These are phyloP conservation scores for Ahaetulla prasina DNA, from an alignment of 2,113 vertebrate species.

Conservation along the genomic window DNA sequence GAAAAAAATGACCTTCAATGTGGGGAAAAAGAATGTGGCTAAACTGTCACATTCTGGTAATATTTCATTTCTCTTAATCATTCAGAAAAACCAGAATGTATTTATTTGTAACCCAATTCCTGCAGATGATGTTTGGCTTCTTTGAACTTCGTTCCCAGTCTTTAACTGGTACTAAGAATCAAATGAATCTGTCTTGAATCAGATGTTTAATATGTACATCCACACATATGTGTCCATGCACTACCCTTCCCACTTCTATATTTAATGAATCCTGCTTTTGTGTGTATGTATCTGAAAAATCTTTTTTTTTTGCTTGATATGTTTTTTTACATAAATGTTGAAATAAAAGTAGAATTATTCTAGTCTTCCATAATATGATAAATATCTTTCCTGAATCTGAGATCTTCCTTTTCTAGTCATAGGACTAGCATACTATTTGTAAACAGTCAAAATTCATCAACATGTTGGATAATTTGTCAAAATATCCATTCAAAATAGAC, in stretches of 20 bases:
- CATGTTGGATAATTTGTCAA: background rate
- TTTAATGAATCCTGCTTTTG: background rate
- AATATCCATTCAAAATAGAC: background rate
- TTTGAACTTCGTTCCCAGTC: background rate
- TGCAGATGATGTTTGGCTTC: background rate
- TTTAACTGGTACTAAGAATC: background rate
- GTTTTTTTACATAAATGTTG: slow-evolving; percentile 23
- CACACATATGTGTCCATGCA: background rate
- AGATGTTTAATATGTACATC: background rate
- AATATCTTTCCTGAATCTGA: slow-evolving; percentile 26
- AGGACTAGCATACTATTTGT: background rate
- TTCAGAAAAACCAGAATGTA: background rate
- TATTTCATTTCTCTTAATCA: slow-evolving; percentile 8
- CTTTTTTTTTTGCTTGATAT: background rate
- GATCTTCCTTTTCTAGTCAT: background rate
- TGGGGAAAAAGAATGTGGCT: background rate
- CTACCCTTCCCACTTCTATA: background rate
- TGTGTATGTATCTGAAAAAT: background rate
- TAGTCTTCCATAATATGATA: slow-evolving; percentile 23
- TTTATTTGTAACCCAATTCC: background rate
- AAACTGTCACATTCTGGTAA: background rate
- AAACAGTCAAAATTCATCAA: background rate
- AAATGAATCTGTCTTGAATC: background rate
- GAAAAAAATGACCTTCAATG: background rate
- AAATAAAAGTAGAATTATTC: background rate